Conservation (phyloP, 1,140 invertebrate species). For the Heliconius hermathena region DNA sequence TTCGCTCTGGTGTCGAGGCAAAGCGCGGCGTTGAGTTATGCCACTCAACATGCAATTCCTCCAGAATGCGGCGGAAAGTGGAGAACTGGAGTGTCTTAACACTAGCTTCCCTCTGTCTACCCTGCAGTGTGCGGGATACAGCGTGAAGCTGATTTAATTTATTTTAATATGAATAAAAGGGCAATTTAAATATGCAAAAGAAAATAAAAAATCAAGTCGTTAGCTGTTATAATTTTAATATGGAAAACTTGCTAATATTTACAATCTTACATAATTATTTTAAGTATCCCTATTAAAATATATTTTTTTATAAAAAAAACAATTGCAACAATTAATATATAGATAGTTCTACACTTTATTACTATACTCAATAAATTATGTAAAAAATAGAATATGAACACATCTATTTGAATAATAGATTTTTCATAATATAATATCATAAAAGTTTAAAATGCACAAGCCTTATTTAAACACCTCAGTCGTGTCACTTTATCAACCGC, state of each 20-base stretch:
- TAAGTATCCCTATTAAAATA: constrained; percentile 3
- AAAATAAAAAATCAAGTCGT: background rate
- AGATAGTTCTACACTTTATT: background rate
- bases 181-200: too few species aligned
- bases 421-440: background rate
- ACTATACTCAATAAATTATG: background rate
- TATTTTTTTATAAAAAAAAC: background rate
- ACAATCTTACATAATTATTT: background rate
- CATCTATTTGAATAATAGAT: background rate
- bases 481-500: background rate
- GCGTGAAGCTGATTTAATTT: too few species aligned
- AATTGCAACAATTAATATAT: background rate
- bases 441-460: background rate
- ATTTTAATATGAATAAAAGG: too few species aligned
- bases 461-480: background rate
- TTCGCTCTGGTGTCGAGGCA: too few species aligned
- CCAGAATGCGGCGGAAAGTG: too few species aligned
- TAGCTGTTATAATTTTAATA: constrained; percentile 17
- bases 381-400: background rate
- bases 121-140: too few species aligned
- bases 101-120: too few species aligned
- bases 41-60: too few species aligned
- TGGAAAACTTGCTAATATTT: constrained; percentile 5
- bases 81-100: too few species aligned
- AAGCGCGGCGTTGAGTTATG: too few species aligned